Base-by-base conservation (phyloP, 2,797 vertebrate species). In the Dromococcyx pavoninus region DNA sequence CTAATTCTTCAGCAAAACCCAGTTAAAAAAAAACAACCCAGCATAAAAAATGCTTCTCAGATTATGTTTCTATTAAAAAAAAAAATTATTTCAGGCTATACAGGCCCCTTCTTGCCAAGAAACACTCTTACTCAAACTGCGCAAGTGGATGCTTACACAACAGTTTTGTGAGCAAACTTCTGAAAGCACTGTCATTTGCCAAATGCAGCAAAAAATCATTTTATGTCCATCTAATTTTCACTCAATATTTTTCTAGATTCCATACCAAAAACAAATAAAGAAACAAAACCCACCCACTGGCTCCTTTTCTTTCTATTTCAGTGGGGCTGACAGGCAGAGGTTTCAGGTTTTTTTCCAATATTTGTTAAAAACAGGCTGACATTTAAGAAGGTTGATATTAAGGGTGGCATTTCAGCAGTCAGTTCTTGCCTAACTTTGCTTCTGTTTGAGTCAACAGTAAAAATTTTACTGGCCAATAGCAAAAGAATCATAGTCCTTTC, bases 81-180 rank as follows among this genome's bases (percentile, higher is more conserved):
- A 11, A 11, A 9, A 48, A 48, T 19, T 48, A 82, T 54, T 67
- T n/a, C 44, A 71, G 48, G 43, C 13, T 1, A 41, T 54, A 27
- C 0, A 5, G 28, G 3, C n/a, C 17, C 4, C 12, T 85, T 87
- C n/a, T 65, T 94, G 73, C 76, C 57, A 77, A 80, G 69, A 80
- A 90, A 88, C 25, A 4, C 4, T 73, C 48, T 70, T 70, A 66
- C 27, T 82, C 51, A 87, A 92, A 75, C 33, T 41, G 71, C 92
- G 39, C 41, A 65, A 91, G 54, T 56, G 39, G 15, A 41, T 90
- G 76, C 90, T 93, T 89, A 92, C 58, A 81, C 86, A 91, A 91
- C 33, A 33, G 13, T 19, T 56, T 76, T 81, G 37, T 28, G 9
- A 85, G 27, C 23, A 93, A 82, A 33, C 39, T 85, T 78, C 67